These are phyloP conservation scores for Halcyon smyrnensis DNA, from an alignment of 2,797 vertebrate species.

Conservation along the genomic window DNA sequence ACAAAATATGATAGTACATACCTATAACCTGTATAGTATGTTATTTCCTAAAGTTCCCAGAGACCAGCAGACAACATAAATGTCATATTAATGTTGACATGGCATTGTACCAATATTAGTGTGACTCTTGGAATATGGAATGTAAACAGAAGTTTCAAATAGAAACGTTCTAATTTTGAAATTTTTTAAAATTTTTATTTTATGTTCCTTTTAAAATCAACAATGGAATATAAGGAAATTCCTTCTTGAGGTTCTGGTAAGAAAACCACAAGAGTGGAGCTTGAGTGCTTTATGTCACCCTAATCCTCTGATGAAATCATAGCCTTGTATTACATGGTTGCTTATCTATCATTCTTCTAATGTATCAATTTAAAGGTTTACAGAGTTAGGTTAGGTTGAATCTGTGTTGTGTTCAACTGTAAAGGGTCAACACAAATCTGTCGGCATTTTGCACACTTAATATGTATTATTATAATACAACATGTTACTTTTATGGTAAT, in stretches of 20 bases:
- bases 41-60: conserved; percentile 61
- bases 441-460: conserved; percentile 86
- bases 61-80: conserved; percentile 72
- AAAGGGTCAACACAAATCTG: conserved; percentile 85
- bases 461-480: conserved; percentile 85
- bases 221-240: conserved; percentile 51
- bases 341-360: conserved; percentile 71
- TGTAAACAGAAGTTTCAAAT: conserved; percentile 68
- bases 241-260: conserved; percentile 62
- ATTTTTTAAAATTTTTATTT: conserved; percentile 11
- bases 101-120: conserved; percentile 67
- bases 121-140: conserved; percentile 71
- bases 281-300: conserved; percentile 65
- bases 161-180: conserved; percentile 67
- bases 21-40: conserved; percentile 50
- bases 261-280: conserved; percentile 52
- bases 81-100: conserved; percentile 72
- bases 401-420: conserved; percentile 80
- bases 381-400: conserved; percentile 80
- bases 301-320: conserved; percentile 70
- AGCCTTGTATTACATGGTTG: conserved; percentile 74
- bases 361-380: conserved; percentile 79
- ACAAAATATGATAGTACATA: conserved; percentile 43
- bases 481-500: conserved; percentile 84
- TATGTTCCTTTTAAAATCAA: conserved; percentile 9